Conservation (phyloP, 1,140 invertebrate genomes). For the Lordiphosa mommai region DNA sequence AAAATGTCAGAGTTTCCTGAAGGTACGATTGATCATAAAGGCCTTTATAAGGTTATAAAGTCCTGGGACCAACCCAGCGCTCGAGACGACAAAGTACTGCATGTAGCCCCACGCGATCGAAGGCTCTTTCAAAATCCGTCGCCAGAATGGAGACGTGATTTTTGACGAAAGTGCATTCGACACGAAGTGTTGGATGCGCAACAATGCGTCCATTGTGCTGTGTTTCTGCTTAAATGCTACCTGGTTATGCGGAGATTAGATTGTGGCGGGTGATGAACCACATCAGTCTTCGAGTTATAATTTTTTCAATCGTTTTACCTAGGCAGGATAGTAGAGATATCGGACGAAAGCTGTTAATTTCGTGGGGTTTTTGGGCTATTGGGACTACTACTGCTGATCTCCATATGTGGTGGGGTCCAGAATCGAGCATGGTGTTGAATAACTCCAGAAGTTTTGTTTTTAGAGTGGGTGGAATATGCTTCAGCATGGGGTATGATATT, state of each 20-base stretch:
- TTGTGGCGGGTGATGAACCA: constrained; percentile 7
- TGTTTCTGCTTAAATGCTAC: neutral
- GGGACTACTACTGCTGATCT: too few relatives aligned
- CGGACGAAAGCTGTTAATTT: too few relatives aligned
- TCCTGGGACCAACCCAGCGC: constrained; percentile 18
- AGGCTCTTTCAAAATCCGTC: constrained; percentile 15
- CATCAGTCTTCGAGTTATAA: neutral
- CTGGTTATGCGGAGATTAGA: constrained; percentile 5
- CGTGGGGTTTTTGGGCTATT: too few relatives aligned
- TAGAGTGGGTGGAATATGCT: too few relatives aligned
- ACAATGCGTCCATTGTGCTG: constrained; percentile 7
- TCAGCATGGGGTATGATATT: neutral
- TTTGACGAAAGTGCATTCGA: constrained; percentile 12
- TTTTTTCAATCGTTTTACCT: constrained; percentile 10
- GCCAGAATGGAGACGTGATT: constrained; percentile 16
- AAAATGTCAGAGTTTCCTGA: neutral
- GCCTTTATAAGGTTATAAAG: too few relatives aligned
- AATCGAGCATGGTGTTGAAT: too few relatives aligned
- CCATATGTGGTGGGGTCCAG: too few relatives aligned
- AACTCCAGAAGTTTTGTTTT: too few relatives aligned
- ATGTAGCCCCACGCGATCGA: too few relatives aligned
- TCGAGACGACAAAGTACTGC: too few relatives aligned
- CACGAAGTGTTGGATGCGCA: constrained; percentile 15
- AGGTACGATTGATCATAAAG: too few relatives aligned
- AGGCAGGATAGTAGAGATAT: constrained; percentile 5